A percentile compares a stretch with the other conserved stretches of the same genome.
These are phyloP conservation scores for Chymomyza procnemis DNA, from an alignment of 2,888 invertebrate genomes.

Conservation along the genomic window DNA sequence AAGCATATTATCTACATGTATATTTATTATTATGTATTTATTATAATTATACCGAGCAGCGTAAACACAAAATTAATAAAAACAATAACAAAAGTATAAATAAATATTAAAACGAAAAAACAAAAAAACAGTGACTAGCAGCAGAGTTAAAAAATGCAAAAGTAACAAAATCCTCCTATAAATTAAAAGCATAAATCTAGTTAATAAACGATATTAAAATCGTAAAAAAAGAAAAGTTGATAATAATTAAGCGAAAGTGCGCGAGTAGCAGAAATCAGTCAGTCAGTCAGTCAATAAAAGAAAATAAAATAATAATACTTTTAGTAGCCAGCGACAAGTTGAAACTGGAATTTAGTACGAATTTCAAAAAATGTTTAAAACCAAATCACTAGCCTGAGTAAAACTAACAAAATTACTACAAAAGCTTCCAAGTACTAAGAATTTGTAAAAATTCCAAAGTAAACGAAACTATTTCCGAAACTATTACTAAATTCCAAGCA, in stretches of 20 bases:
- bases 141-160: constrained; percentile 40
- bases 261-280: constrained; percentile 58
- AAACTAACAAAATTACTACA: no score
- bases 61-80: constrained; percentile 36
- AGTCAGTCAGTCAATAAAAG: constrained; percentile 53
- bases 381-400: no score
- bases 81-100: constrained; percentile 15
- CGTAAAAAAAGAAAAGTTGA: constrained; percentile 57
- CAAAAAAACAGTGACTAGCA: constrained; percentile 34
- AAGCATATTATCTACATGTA: constrained; percentile 75
- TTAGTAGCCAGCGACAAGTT: not conserved
- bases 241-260: constrained; percentile 56
- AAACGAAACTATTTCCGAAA: not conserved
- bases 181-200: constrained; percentile 39
- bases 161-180: constrained; percentile 65
- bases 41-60: constrained; percentile 67
- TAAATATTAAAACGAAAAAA: constrained; percentile 26
- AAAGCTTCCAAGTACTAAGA: not conserved
- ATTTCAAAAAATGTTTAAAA: not conserved
- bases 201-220: constrained; percentile 19
- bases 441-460: no score
- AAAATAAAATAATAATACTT: not conserved
- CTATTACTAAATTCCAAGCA: constrained; percentile 7
- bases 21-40: constrained; percentile 74
- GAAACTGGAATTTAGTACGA: not conserved